These are phyloP conservation scores for Hemibagrus guttatus DNA, from an alignment of 2,797 vertebrate species.

Conservation along the genomic window DNA sequence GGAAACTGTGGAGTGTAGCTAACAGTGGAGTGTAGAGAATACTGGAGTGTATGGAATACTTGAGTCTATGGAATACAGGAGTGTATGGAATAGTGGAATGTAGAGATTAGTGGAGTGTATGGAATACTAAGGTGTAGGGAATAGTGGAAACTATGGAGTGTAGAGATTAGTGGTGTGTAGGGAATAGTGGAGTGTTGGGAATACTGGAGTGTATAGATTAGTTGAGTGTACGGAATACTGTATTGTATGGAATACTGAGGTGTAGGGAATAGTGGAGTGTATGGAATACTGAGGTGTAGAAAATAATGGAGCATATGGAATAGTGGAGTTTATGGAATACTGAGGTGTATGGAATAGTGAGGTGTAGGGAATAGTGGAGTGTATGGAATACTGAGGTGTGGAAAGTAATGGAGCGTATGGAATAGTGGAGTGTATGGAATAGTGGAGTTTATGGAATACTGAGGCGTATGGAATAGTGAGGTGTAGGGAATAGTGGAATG, in stretches of 20 bases:
- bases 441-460: not conserved
- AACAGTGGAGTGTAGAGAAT: not conserved
- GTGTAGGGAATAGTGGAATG: not conserved
- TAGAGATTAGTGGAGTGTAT: not conserved
- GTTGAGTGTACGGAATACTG: fast-evolving
- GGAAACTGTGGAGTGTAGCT: not conserved
- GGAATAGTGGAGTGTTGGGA: not conserved
- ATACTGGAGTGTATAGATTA: not conserved
- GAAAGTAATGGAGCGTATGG: fast-evolving
- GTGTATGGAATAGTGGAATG: not conserved
- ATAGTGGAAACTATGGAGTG: no score
- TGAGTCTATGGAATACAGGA: no score
- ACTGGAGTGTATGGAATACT: not conserved
- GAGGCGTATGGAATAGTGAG: not conserved
- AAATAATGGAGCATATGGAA: not conserved
- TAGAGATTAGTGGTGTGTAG: not conserved
- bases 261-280: not conserved
- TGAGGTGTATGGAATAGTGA: not conserved
- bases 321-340: not conserved
- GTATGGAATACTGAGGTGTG: not conserved
- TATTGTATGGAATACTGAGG: not conserved
- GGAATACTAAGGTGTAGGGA: not conserved
- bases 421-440: not conserved
- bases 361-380: not conserved
- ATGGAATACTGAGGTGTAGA: not conserved